Evolutionary conservation across 2,888 invertebrate species (phyloP).

Genomic region (Gastracanthus pulcherrimus): DNA sequence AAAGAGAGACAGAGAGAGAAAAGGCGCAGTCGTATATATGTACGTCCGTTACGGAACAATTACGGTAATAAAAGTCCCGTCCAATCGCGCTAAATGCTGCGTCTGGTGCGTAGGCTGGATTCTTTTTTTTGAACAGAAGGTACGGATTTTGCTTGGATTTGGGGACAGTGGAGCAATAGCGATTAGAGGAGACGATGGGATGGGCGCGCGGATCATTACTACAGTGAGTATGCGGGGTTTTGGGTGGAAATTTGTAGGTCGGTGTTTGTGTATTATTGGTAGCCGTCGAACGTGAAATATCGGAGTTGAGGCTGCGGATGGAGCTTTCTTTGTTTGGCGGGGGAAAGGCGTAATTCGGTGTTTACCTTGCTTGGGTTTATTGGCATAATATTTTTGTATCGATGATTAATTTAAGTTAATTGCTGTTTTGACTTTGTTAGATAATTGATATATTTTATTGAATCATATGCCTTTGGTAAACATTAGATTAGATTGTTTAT

Average conservation of each 20-base stretch:
- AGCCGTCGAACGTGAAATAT: conserved; percentile 25
- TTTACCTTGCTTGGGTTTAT: neutral
- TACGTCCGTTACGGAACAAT: conserved; percentile 72
- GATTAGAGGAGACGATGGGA: no score
- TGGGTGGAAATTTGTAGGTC: conserved; percentile 5
- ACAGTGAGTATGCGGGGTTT: neutral
- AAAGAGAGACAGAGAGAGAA: no score
- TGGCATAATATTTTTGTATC: neutral
- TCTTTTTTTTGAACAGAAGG: conserved; percentile 42
- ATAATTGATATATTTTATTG: no score
- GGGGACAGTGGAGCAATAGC: conserved; percentile 14
- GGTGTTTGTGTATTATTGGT: conserved; percentile 12
- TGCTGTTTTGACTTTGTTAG: no score
- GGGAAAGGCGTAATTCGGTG: no score
- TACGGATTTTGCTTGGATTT: neutral
- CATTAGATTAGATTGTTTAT: no score
- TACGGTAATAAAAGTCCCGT: conserved; percentile 65
- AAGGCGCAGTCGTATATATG: no score
- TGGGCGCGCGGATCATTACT: conserved; percentile 23
- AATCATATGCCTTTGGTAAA: no score
- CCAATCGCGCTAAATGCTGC: conserved; percentile 55
- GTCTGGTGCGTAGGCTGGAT: neutral
- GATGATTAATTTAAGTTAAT: no score
- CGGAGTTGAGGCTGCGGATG: no score
- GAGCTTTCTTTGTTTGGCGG: neutral